These are phyloP conservation scores for Bagarius yarrelli DNA, from an alignment of 2,113 vertebrate species.

Conservation along the genomic window DNA sequence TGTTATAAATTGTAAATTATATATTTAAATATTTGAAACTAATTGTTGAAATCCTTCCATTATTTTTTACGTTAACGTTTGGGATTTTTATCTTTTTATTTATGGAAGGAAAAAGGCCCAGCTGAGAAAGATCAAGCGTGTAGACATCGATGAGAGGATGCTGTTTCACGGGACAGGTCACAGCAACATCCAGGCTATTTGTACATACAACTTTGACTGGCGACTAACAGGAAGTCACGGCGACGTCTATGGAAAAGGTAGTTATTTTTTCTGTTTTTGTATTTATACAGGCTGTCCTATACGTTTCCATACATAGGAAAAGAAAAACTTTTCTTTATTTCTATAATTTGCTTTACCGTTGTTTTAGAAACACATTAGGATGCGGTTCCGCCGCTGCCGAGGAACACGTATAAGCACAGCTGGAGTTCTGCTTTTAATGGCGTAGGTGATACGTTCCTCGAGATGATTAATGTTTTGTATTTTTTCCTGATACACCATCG, in stretches of 20 bases:
- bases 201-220: slow-evolving; percentile 97
- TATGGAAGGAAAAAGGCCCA: slow-evolving; percentile 88
- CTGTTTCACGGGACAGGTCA: slow-evolving; percentile 95
- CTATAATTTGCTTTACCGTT: no score
- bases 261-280: not conserved
- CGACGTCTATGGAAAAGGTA: slow-evolving; percentile 92
- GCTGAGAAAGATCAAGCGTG: slow-evolving; percentile 86
- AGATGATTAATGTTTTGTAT: no score
- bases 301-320: no score
- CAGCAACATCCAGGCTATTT: slow-evolving; percentile 94
- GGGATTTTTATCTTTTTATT: slow-evolving; percentile 45
- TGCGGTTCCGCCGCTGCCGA: no score
- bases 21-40: not conserved
- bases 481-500: no score
- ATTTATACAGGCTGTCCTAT: not conserved
- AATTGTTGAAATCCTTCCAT: not conserved
- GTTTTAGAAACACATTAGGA: no score
- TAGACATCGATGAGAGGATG: slow-evolving; percentile 88
- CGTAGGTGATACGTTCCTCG: no score
- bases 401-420: no score
- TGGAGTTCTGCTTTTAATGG: no score
- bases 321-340: no score
- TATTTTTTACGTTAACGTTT: not conserved
- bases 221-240: slow-evolving; percentile 92
- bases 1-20: slow-evolving; percentile 6